phyloP scores from a whole-genome alignment of 1,140 invertebrate species.

The Phenacoccus solenopsis region DNA sequence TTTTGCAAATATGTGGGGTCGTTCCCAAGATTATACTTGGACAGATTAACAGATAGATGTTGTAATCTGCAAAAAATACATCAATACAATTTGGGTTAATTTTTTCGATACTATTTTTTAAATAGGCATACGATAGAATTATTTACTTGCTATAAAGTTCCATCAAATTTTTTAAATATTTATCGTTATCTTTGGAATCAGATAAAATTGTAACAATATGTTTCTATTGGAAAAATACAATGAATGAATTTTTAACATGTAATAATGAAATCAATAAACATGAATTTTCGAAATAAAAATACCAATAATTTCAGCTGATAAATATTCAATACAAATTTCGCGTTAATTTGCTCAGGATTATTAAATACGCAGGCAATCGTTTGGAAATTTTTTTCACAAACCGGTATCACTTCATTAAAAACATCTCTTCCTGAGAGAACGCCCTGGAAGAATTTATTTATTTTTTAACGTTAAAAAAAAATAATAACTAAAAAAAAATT shows the following conservation, averaged over 20 bases:
- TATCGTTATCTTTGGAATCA: conserved; percentile 67
- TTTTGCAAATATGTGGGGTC: conserved; percentile 38
- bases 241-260: neutral
- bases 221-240: conserved; percentile 41
- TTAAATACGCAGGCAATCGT: conserved; percentile 87
- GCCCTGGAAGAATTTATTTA: conserved; percentile 37
- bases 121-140: conserved; percentile 22
- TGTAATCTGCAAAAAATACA: conserved; percentile 19
- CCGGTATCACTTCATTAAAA: conserved; percentile 77
- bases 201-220: conserved; percentile 66
- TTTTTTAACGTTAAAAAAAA: too few relatives aligned
- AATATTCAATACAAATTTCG: conserved; percentile 92
- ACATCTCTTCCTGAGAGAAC: conserved; percentile 69
- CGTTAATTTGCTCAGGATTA: conserved; percentile 96
- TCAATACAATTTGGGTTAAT: conserved; percentile 16
- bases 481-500: neutral
- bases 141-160: conserved; percentile 70
- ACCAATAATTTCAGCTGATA: conserved; percentile 81
- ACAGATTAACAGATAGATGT: conserved; percentile 20
- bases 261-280: neutral
- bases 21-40: conserved; percentile 19
- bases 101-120: neutral
- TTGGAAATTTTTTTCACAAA: conserved; percentile 78
- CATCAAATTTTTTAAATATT: conserved; percentile 76
- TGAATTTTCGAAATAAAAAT: conserved; percentile 21